Evolutionary conservation across 2,797 vertebrate species (phyloP).

Genomic region (Ateles fusciceps): DNA sequence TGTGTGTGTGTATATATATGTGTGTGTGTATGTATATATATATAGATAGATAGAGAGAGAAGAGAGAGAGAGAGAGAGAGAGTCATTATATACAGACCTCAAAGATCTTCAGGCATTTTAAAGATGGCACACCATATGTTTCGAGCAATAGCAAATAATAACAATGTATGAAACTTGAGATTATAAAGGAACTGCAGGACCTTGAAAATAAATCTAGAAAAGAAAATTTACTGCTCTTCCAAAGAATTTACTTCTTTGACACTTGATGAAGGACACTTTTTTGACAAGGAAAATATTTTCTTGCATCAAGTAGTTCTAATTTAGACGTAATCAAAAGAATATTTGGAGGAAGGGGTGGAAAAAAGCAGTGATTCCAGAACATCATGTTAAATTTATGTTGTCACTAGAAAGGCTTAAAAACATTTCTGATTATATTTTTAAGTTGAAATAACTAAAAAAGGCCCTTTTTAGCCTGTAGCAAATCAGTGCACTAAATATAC

Average conservation of each 20-base stretch:
- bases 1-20: too few relatives aligned
- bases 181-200: not conserved
- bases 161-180: not conserved
- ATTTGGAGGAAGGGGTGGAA: not conserved
- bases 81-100: not conserved
- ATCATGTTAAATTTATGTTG: not conserved
- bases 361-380: not conserved
- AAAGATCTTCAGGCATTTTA: not conserved
- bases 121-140: not conserved
- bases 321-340: not conserved
- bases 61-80: too few relatives aligned
- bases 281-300: conserved; percentile 15
- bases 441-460: not conserved
- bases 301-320: not conserved
- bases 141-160: not conserved
- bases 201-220: not conserved
- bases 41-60: too few relatives aligned
- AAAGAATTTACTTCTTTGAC: not conserved
- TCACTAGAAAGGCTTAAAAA: not conserved
- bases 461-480: not conserved
- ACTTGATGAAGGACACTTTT: not conserved
- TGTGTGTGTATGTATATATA: too few relatives aligned
- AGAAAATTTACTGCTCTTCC: not conserved
- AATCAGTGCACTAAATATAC: not conserved
- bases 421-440: not conserved